Conservation (phyloP, 2,113 vertebrate genomes). For the Eurystomus gularis region DNA sequence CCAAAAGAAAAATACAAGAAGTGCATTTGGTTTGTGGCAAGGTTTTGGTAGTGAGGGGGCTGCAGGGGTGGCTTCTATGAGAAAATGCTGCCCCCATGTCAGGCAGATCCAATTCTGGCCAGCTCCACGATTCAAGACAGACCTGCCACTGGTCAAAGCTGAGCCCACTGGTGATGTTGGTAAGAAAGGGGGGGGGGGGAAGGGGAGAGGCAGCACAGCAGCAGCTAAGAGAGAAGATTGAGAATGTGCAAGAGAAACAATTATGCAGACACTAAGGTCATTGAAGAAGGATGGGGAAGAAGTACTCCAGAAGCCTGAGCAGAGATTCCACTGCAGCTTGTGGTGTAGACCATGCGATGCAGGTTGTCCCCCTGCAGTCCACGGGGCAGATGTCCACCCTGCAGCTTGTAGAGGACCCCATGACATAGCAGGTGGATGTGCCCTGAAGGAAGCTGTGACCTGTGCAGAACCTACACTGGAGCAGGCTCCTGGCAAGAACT, state of each 20-base stretch:
- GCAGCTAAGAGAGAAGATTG: neutral
- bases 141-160: neutral
- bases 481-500: neutral
- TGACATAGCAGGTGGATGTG: neutral
- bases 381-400: neutral
- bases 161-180: neutral
- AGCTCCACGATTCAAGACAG: neutral
- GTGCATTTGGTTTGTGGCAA: neutral
- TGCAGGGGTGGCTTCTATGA: neutral
- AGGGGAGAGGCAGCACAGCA: no score
- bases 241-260: neutral
- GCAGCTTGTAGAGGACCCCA: neutral
- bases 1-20: neutral
- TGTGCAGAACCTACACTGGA: neutral
- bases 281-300: neutral
- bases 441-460: neutral
- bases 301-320: fast-evolving
- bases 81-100: neutral
- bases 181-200: no score
- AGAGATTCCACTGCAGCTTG: neutral
- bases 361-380: neutral
- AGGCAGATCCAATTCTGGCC: neutral
- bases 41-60: neutral
- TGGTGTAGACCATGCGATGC: neutral
- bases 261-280: neutral